phyloP scores from a whole-genome alignment of 1,140 invertebrate species.

The Sesamia nonagrioides region DNA sequence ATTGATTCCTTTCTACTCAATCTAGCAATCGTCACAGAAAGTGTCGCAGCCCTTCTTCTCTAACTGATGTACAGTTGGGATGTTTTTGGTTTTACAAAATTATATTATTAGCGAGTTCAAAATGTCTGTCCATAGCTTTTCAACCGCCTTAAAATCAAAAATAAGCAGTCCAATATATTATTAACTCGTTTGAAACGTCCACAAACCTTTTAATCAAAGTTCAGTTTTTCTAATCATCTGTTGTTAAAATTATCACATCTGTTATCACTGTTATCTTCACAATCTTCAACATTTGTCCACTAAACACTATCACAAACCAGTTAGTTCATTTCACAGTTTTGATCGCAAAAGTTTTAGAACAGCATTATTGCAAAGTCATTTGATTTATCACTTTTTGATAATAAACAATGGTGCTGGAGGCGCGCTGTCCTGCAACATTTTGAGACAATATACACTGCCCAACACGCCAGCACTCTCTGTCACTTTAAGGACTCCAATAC shows the following conservation, averaged over 20 bases:
- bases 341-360: slow-evolving; percentile 61
- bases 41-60: background rate
- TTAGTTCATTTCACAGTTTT: slow-evolving; percentile 61
- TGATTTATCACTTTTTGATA: slow-evolving; percentile 86
- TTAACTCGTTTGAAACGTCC: slow-evolving; percentile 1
- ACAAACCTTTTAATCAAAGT: slow-evolving; percentile 23
- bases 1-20: background rate
- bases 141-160: background rate
- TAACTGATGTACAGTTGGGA: background rate
- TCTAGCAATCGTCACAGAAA: background rate
- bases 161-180: slow-evolving; percentile 1
- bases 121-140: slow-evolving; percentile 7
- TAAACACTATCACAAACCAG: slow-evolving; percentile 67
- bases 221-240: background rate
- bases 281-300: slow-evolving; percentile 55
- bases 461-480: slow-evolving; percentile 86
- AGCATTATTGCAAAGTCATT: slow-evolving; percentile 83
- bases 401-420: slow-evolving; percentile 81
- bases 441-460: slow-evolving; percentile 86
- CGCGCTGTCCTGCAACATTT: slow-evolving; percentile 82
- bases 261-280: slow-evolving; percentile 36
- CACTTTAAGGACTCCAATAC: slow-evolving; percentile 87
- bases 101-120: background rate
- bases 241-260: slow-evolving; percentile 38
- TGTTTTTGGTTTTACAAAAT: no score